phyloP scores from a whole-genome alignment of 2,888 invertebrate genomes.

The Drosophila mercatorum region DNA sequence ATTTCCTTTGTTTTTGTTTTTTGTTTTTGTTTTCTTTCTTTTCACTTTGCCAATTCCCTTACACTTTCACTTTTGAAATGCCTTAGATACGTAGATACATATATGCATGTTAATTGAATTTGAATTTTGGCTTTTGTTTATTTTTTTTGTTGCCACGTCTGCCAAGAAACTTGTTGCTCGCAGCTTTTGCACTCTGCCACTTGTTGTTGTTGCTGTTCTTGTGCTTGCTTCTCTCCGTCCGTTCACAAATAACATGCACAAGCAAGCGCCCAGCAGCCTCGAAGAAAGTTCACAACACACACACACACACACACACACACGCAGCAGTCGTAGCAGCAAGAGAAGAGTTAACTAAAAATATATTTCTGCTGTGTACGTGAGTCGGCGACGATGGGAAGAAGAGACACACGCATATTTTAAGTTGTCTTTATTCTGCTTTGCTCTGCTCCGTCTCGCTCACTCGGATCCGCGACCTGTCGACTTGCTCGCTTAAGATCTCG shows the following conservation, averaged over 20 bases:
- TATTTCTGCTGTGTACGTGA: conserved; percentile 17
- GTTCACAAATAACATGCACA: conserved; percentile 44
- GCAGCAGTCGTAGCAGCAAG: background rate
- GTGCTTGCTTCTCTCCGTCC: conserved; percentile 29
- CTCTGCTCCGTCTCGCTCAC: conserved; percentile 9
- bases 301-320: background rate
- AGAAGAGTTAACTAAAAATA: conserved; percentile 35
- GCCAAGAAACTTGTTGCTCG: conserved; percentile 55
- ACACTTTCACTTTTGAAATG: conserved; percentile 55
- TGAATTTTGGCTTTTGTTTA: background rate
- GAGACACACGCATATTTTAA: conserved; percentile 49
- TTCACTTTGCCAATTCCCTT: conserved; percentile 11
- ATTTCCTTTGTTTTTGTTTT: conserved; percentile 17
- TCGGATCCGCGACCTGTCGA: conserved; percentile 32
- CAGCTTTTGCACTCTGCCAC: conserved; percentile 59
- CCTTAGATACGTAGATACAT: background rate
- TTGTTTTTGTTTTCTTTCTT: conserved; percentile 2
- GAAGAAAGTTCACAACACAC: conserved; percentile 64
- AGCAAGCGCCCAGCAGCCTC: conserved; percentile 40
- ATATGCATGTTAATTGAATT: background rate
- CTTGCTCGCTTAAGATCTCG: conserved; percentile 65
- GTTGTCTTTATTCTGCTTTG: conserved; percentile 39
- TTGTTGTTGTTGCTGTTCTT: conserved; percentile 48
- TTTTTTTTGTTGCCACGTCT: conserved; percentile 46
- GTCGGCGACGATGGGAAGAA: conserved; percentile 15